Evolutionary conservation across 2,797 vertebrate genomes (phyloP), one percentile per base, ranked within the genome.

Genomic region (Cynopterus sphinx): DNA sequence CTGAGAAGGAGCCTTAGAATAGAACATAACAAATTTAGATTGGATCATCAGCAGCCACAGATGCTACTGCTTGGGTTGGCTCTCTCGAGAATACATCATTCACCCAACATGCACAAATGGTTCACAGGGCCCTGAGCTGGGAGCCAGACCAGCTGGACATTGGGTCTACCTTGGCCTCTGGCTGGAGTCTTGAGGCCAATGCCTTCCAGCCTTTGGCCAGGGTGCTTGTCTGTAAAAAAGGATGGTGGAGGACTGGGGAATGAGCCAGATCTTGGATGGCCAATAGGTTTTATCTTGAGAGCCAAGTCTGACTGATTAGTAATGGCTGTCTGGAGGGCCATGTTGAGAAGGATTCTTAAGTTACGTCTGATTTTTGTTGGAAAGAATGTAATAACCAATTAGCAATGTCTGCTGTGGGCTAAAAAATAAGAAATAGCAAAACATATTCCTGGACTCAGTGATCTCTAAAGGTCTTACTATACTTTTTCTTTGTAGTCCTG

Each of bases 11-110:
- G 55, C 39, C 94, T 97, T 33, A 61, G 70, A 92, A 96, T 74
- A 88, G 93, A 94, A 91, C 17, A 84, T 0, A 57, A 86, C 88
- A 93, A 70, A 96, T 81, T 95, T 86, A 97, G 88, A 89, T 75
- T 12, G 53, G 41, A 74, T 84, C 33, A 8, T 33, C 53, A 55
- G 65, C 49, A 85, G 82, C 59, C 82, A 83, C 78, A 95, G 84
- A 87, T 2, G 39, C 87, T 92, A 21, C 71, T 57, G 41, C 85
- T 41, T 43, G 57, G 81, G 55, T 15, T 1, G 1, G 36, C 7
- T 12, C 13, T 24, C 17, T 19, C 2, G 59, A 41, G 1, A 36
- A 55, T 36, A 65, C 57, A 39, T 1, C n/a, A 13, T 5, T 70
- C 83, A n/a, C 8, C n/a, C 28, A 4, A 3, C 17, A 31, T 33